Percentiles rank a stretch among this genome's conserved stretches.
Conservation (phyloP, 2,113 vertebrate genomes). For the Oostethus manadensis region DNA sequence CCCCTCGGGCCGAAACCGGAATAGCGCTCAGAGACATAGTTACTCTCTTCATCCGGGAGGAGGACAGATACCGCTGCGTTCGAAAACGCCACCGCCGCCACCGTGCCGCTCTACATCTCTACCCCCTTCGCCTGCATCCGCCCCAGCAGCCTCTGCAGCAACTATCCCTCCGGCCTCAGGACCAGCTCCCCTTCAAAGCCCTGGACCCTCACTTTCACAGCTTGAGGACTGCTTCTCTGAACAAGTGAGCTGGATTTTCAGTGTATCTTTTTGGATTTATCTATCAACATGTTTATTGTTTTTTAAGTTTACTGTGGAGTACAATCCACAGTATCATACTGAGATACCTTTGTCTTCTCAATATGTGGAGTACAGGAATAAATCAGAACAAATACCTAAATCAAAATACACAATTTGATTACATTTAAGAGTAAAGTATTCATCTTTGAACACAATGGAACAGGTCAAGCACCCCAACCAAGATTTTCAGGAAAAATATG, state of each 20-base stretch:
- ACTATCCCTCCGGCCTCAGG: constrained; percentile 1
- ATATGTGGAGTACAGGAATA: background rate
- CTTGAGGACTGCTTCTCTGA: constrained; percentile 97
- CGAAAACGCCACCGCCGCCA: constrained; percentile 67
- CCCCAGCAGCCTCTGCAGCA: constrained; percentile 4
- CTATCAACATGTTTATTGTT: background rate
- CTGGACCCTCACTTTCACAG: constrained; percentile 79
- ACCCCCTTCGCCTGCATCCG: constrained; percentile 79
- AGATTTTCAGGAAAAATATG: background rate
- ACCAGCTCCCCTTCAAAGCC: constrained; percentile 23
- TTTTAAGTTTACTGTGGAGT: background rate
- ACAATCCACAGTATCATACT: too few relatives aligned
- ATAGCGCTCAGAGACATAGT: constrained; percentile 63
- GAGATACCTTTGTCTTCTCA: too few relatives aligned
- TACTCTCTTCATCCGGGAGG: constrained; percentile 59
- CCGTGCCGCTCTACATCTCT: constrained; percentile 84
- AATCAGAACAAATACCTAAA: background rate
- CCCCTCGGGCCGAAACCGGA: constrained; percentile 50
- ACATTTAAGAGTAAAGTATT: background rate
- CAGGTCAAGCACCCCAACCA: background rate
- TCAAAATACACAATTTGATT: background rate
- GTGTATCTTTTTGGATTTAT: background rate
- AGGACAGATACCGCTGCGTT: constrained; percentile 56
- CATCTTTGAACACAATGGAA: background rate
- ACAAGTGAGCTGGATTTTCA: constrained; percentile 72